Evolutionary conservation across 2,113 vertebrate genomes (phyloP).

Genomic region (Phrynosoma blainvillii): DNA sequence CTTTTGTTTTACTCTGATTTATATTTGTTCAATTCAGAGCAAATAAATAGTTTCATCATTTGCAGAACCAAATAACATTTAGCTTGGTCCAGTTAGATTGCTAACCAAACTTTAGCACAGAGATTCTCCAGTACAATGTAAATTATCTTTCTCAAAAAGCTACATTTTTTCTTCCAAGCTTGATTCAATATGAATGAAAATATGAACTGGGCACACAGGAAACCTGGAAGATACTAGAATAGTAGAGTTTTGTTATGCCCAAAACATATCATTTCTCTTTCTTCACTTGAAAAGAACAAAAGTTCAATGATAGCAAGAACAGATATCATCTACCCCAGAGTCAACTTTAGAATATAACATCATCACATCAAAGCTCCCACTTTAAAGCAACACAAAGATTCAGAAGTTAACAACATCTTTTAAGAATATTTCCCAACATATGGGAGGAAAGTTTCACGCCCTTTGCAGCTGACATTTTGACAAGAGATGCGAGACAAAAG

Average conservation of each 20-base stretch:
- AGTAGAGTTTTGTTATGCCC: not conserved
- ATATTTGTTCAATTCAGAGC: not conserved
- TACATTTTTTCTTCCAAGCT: not conserved
- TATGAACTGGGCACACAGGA: not conserved
- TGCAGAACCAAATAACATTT: fast-evolving
- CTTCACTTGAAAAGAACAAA: slow-evolving; percentile 22
- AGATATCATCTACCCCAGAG: slow-evolving; percentile 40
- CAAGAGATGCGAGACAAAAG: slow-evolving; percentile 48
- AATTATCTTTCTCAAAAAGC: not conserved
- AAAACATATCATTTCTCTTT: slow-evolving; percentile 36
- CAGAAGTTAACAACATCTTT: slow-evolving; percentile 61
- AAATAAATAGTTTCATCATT: not conserved
- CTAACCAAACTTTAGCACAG: not conserved
- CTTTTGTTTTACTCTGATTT: not conserved
- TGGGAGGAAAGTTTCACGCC: slow-evolving; percentile 23
- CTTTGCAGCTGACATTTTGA: slow-evolving; percentile 55
- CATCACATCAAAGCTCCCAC: slow-evolving; percentile 46
- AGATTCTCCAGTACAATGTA: not conserved
- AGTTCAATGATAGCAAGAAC: slow-evolving; percentile 38
- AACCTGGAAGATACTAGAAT: not conserved
- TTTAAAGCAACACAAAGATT: slow-evolving; percentile 55
- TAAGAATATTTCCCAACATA: slow-evolving; percentile 51
- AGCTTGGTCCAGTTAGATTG: not conserved
- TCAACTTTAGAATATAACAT: slow-evolving; percentile 60
- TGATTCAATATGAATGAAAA: not conserved